Evolutionary conservation across 2,888 invertebrate genomes (phyloP), one percentile per base, ranked within the genome.

Genomic region (Acleris emargana): DNA sequence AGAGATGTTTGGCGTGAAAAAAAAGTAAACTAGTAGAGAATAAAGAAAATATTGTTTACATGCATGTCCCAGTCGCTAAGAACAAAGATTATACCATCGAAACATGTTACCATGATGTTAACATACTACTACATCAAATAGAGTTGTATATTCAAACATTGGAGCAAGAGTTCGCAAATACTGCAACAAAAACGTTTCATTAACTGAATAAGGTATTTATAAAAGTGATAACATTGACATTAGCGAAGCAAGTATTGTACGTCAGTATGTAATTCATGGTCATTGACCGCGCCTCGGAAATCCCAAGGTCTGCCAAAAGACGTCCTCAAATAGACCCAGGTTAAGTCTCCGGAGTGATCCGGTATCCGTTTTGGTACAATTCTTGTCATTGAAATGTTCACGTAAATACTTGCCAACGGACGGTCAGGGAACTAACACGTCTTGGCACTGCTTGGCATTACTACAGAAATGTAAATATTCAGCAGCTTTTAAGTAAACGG

Each of bases 251-350:
- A 13, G 38, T 38, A 13, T 7, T 38, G 13, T 38, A 38, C 38
- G 13, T 13, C 9, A 49, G 55, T 50, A 1, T 25, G n/a, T 28
- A 58, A 58, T 53, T 28, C 47, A 58, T 47, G 64, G 53, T 59
- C 64, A 49, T 49, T 64, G 63, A 58, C 63, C 63, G 64, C 42
- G n/a, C 38, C 42, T 28, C 42, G 22, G 42, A 57, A 54, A 57
- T 63, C 17, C 32, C 53, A 64, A 64, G 64, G 64, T 42, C 25
- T 54, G 53, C 47, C 58, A 64, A 58, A 64, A 58, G 58, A 11
- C 64, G n/a, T 3, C 28, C n/a, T 25, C 32, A 20, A 64, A 64
- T 64, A 64, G 47, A 59, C 38, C 52, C 7, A 47, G 51, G 18
- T 64, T 32, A 28, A 45, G 22, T 51, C n/a, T 43, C 43, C 45